These are phyloP conservation scores for Diarsia rubi DNA, from an alignment of 2,888 invertebrate species.

Conservation along the genomic window DNA sequence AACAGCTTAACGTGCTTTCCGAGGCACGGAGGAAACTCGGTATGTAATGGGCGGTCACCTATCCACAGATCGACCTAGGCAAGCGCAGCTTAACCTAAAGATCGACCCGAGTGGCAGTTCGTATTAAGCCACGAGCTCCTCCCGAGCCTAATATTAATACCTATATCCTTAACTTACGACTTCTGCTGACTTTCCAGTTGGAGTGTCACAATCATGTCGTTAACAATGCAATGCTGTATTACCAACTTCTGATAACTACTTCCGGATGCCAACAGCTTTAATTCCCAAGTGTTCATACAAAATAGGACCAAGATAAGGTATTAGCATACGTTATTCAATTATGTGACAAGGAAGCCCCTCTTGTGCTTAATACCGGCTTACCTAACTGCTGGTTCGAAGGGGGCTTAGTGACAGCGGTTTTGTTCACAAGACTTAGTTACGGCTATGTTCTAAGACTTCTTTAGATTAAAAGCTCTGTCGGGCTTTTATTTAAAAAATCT, in stretches of 20 bases:
- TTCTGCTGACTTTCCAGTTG: no score
- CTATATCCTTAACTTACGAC: no score
- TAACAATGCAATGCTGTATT: background rate
- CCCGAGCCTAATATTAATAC: no score
- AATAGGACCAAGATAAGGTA: constrained; percentile 18
- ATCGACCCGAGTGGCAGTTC: no score
- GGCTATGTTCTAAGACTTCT: constrained; percentile 39
- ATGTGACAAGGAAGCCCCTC: constrained; percentile 58
- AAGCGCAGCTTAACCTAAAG: no score
- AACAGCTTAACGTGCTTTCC: no score
- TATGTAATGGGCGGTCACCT: no score
- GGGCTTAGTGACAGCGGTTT: constrained; percentile 43
- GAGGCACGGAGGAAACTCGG: no score
- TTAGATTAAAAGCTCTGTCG: constrained; percentile 22
- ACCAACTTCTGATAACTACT: background rate
- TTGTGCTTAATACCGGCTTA: constrained; percentile 47
- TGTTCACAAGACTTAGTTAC: constrained; percentile 33
- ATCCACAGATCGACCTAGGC: no score
- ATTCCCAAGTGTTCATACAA: background rate
- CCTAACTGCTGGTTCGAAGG: constrained; percentile 16
- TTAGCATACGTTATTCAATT: constrained; percentile 59
- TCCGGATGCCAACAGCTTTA: constrained; percentile 16
- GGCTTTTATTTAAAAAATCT: background rate
- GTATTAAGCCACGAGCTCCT: no score
- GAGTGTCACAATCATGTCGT: background rate